Evolutionary conservation across 2,888 invertebrate genomes (phyloP), one percentile per base, ranked within the genome.

Genomic region (Saturnia pavonia): DNA sequence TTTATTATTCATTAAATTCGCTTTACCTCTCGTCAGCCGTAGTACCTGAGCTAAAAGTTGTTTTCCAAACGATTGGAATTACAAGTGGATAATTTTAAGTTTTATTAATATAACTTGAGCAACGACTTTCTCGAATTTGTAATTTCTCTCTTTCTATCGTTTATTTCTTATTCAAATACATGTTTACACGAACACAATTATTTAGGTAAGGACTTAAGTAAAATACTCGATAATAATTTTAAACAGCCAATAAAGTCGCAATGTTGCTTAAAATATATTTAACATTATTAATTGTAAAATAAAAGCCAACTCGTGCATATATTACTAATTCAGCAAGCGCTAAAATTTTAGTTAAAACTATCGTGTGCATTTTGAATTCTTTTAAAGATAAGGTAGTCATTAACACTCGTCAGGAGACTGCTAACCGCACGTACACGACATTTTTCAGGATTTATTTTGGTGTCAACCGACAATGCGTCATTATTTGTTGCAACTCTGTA

Each of bases 401-500:
- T 54, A 71, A 66, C 68, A 51, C 45, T 11, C 71, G 43, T n/a
- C 51, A 25, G n/a, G 68, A 65, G 68, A 71, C 48, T 69, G 67
- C 67, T 72, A 72, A 70, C 60, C 72, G 70, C 67, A 51, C 68
- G 69, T 71, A 72, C 73, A 74, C 75, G 75, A 70, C 27, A 70
- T 70, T 73, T 67, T 72, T 65, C 40, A 70, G 70, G 68, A 48
- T 68, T 70, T 70, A 72, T 72, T 78, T 77, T 71, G 54, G 22
- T 54, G n/a, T 66, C 51, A 65, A 73, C 72, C 48, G 72, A 71
- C 66, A 65, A 66, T 78, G 77, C 77, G 74, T 78, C 69, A 69
- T 71, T 69, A 65, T 60, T 43, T 54, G 43, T 72, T 72, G 72
- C 69, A 69, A 68, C 57, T 67, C 34, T 45, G 71, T 68, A 68